Conservation (phyloP, 2,797 vertebrate genomes). For the Ataeniobius toweri region DNA sequence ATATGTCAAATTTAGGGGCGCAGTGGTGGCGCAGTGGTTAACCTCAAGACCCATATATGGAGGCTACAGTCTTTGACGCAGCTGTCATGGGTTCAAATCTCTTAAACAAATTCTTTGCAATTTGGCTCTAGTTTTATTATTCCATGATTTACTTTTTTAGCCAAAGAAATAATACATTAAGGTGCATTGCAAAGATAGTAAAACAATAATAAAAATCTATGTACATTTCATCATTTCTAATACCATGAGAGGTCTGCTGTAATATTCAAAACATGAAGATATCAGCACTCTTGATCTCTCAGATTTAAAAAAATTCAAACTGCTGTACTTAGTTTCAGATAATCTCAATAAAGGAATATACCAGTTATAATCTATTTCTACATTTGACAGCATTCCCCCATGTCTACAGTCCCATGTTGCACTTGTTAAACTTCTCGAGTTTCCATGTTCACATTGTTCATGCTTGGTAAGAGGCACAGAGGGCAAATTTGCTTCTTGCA, state of each 20-base stretch:
- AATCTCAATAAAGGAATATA: background rate
- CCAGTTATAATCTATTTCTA: constrained; percentile 15
- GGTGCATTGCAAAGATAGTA: background rate
- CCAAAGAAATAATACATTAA: background rate
- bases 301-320: background rate
- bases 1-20: background rate
- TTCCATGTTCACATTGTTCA: constrained; percentile 44
- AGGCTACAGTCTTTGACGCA: too few species aligned
- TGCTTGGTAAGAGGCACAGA: constrained; percentile 55
- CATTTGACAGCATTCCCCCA: constrained; percentile 49
- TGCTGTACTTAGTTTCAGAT: background rate
- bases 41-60: too few species aligned
- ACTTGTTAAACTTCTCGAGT: constrained; percentile 44
- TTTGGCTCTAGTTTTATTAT: background rate
- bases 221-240: background rate
- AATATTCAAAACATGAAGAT: background rate
- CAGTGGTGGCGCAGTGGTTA: too few species aligned
- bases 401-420: constrained; percentile 26
- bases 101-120: background rate
- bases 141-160: background rate
- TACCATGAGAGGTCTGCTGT: background rate
- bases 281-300: background rate
- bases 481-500: constrained; percentile 70
- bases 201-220: background rate
- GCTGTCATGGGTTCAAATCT: too few species aligned